phyloP scores from a whole-genome alignment of 2,888 invertebrate genomes.

The Platerodrilus igneus region DNA sequence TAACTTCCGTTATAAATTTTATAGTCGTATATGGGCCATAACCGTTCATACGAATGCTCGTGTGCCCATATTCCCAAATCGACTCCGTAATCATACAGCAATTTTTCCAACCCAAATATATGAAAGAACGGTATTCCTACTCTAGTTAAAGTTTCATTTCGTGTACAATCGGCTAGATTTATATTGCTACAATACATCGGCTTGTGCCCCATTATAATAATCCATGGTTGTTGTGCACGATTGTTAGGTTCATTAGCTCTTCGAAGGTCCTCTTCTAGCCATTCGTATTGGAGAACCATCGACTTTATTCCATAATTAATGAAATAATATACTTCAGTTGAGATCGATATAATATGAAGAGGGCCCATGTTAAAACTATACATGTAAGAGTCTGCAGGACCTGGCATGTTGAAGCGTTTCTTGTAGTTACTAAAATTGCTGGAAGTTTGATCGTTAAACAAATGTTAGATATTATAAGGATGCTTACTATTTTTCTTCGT shows the following conservation, averaged over 20 bases:
- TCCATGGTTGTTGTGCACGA: conserved; percentile 68
- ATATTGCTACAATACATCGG: conserved; percentile 90
- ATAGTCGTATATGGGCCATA: conserved; percentile 84
- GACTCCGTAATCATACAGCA: conserved; percentile 78
- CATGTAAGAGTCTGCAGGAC: conserved; percentile 59
- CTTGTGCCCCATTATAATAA: conserved; percentile 77
- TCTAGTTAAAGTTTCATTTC: conserved; percentile 60
- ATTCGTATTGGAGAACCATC: conserved; percentile 67
- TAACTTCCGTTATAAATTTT: conserved; percentile 58
- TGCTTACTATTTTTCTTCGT: conserved; percentile 76
- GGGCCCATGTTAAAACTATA: conserved; percentile 82
- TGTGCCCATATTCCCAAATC: conserved; percentile 91
- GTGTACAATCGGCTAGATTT: conserved; percentile 75
- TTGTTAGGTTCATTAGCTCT: conserved; percentile 64
- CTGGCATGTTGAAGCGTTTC: conserved; percentile 82
- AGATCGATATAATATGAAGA: conserved; percentile 80
- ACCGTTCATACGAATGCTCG: conserved; percentile 89
- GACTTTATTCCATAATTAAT: conserved; percentile 73
- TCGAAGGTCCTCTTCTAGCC: conserved; percentile 71
- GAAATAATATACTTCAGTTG: conserved; percentile 88
- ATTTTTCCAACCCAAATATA: conserved; percentile 63
- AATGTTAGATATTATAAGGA: no score
- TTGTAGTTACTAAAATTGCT: conserved; percentile 90
- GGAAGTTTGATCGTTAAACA: not conserved
- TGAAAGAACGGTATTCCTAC: conserved; percentile 63